Conservation (phyloP, 2,113 vertebrate species). For the Pteropus alecto region DNA sequence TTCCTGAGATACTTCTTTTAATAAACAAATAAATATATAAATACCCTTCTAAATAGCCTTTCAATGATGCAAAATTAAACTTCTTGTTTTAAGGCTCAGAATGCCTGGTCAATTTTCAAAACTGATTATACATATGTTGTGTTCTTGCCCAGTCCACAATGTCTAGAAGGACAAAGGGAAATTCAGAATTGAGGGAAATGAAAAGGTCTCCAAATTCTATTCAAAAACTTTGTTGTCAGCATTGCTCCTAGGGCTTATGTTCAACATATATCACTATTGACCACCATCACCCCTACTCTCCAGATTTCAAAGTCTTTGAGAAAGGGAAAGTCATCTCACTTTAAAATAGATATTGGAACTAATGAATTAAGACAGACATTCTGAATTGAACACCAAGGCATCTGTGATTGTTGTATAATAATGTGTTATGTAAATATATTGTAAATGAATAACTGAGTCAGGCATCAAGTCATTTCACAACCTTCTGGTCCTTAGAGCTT, state of each 20-base stretch:
- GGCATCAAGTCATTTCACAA: constrained; percentile 4
- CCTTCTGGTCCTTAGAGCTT: constrained; percentile 13
- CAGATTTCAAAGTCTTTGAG: constrained; percentile 9
- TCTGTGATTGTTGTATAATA: not conserved
- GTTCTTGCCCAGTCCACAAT: not conserved
- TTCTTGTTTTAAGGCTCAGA: not conserved
- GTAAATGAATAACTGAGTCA: constrained; percentile 37
- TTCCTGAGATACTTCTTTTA: not conserved
- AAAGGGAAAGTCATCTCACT: not conserved
- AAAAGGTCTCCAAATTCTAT: not conserved
- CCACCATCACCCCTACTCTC: not conserved
- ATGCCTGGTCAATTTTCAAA: not conserved
- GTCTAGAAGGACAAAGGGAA: not conserved
- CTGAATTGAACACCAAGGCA: not conserved
- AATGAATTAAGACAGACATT: constrained; percentile 8
- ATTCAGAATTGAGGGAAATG: not conserved
- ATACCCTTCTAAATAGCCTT: not conserved
- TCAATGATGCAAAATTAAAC: not conserved
- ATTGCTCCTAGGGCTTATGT: not conserved
- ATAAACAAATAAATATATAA: not conserved
- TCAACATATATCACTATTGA: not conserved
- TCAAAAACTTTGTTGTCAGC: not conserved
- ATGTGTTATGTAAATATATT: constrained; percentile 20
- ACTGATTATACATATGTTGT: not conserved
- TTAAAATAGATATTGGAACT: not conserved